A percentile compares a stretch with the other conserved stretches of the same genome.
phyloP scores from a whole-genome alignment of 2,888 invertebrate species.

The Fissipunctia ypsillon region DNA sequence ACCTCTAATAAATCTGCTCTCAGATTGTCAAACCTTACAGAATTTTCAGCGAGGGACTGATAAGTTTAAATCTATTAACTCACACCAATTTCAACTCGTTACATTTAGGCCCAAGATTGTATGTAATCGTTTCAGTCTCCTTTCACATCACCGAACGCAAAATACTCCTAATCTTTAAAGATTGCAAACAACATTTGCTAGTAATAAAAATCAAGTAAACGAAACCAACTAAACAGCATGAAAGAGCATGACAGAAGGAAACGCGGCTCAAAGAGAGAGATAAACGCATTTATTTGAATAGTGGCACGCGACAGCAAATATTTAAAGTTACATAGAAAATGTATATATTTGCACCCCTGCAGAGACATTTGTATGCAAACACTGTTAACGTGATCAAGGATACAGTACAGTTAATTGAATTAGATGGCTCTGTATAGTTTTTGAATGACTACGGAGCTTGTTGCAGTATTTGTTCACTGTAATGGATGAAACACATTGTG shows the following conservation, averaged over 20 bases:
- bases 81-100: no score
- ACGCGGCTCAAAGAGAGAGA: slow-evolving; percentile 74
- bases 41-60: no score
- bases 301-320: slow-evolving; percentile 82
- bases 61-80: no score
- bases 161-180: slow-evolving; percentile 6
- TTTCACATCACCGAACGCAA: slow-evolving; percentile 17
- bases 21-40: no score
- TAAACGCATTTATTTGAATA: slow-evolving; percentile 82
- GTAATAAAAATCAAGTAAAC: slow-evolving; percentile 66
- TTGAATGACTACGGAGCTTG: slow-evolving; percentile 31
- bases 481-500: slow-evolving; percentile 33
- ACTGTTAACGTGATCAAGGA: slow-evolving; percentile 77
- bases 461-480: slow-evolving; percentile 8
- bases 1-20: no score
- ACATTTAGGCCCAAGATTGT: no score
- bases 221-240: slow-evolving; percentile 70
- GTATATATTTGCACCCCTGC: slow-evolving; percentile 74
- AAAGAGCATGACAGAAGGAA: slow-evolving; percentile 69
- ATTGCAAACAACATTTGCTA: slow-evolving; percentile 59
- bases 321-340: slow-evolving; percentile 83
- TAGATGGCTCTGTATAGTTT: slow-evolving; percentile 52
- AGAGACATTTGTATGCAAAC: slow-evolving; percentile 73
- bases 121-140: no score
- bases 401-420: slow-evolving; percentile 67